Conservation (phyloP, 1,140 invertebrate genomes). For the Drosophila nigrodunni region DNA sequence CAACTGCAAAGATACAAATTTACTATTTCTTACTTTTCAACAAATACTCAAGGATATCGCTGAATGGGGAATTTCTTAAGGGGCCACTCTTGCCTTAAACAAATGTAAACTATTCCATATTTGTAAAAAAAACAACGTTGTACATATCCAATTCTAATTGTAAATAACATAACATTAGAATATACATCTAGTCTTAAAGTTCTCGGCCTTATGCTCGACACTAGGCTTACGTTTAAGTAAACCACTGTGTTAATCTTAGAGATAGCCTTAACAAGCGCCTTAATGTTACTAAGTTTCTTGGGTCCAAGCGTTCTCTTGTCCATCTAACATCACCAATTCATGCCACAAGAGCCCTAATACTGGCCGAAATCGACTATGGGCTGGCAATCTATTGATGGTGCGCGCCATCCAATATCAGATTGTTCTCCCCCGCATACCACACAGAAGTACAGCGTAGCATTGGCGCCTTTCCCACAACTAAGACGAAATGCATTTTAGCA, state of each 20-base stretch:
- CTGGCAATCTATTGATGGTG: neutral
- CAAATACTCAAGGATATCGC: neutral
- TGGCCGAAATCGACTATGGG: neutral
- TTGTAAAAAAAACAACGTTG: neutral
- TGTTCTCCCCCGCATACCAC: neutral
- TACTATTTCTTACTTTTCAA: neutral
- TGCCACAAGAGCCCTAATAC: neutral
- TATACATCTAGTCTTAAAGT: neutral
- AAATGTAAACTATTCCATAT: conserved; percentile 1
- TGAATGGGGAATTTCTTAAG: neutral
- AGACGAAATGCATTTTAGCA: neutral
- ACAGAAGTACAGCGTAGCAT: neutral
- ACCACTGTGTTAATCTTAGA: neutral
- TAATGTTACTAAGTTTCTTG: neutral
- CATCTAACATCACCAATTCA: neutral
- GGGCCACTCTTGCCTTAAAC: neutral
- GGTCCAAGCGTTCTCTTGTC: neutral
- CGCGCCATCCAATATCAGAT: neutral
- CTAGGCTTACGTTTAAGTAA: neutral
- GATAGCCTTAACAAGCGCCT: neutral
- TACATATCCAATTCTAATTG: neutral
- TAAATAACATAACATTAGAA: conserved; percentile 1
- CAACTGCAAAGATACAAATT: neutral
- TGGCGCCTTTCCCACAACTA: neutral
- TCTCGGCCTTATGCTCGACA: neutral